Evolutionary conservation across 2,113 vertebrate genomes (phyloP), one percentile per base, ranked within the genome.

Genomic region (Pelvicachromis taeniatus): DNA sequence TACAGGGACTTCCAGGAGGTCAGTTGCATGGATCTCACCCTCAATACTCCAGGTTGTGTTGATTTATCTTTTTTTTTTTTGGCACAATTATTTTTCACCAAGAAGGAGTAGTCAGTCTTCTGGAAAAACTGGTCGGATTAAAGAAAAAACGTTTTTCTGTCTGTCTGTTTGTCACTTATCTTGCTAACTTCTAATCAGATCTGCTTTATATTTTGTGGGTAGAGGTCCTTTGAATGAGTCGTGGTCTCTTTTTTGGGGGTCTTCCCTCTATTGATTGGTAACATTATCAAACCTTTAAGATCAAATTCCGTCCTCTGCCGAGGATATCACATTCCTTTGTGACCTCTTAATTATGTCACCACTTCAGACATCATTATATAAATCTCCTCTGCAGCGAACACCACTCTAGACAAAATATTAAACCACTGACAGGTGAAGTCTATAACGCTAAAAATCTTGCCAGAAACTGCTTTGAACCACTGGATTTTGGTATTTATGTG

Each of bases 1-100:
- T 1, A 48, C 54, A 17, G 29, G 35, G 83, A 86, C 50, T 77
- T 77, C 88, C 84, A 88, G 33, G 19, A 54, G 23, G 33, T 83
- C 79, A 85, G 42, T 86, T 12, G 45, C 45, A 4, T 2, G 26
- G 26, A 31, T n/a, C 42, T 52, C 45, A 1, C 17, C 70, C 45
- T 75, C 26, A 75, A 26, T 75, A 82, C 83, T 85, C 80, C 6
- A 31, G 33, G 42, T 17, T 83, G 35, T 35, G 9, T 16, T 53
- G 7, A 16, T 80, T 83, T 54, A 58, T 40, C 38, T 16, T 35
- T 23, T 55, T 35, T 23, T 55, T 55, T 70, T 73, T 42, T 48
- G 5, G 4, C 14, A 4, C 40, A 45, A 45, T 48, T 73, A 73
- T 29, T 73, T 50, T 75, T 50, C 26, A 75, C 42, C 10, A n/a